phyloP scores from a whole-genome alignment of 2,797 vertebrate genomes.

The Mus spretus region DNA sequence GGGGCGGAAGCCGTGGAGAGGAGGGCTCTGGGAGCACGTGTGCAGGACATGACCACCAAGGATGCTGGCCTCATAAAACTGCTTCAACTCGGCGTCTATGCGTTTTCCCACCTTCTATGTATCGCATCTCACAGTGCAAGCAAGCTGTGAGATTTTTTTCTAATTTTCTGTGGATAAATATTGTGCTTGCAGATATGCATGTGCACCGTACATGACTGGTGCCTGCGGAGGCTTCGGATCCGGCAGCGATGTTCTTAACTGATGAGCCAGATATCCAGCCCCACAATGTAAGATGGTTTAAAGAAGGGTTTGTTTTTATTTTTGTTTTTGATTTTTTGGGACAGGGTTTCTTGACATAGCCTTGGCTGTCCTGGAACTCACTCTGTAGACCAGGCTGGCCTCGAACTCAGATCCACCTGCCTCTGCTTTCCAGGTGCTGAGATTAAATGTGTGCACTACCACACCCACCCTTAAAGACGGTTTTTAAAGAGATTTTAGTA shows the following conservation, averaged over 20 bases:
- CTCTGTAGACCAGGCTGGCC: not conserved
- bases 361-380: not conserved
- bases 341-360: not conserved
- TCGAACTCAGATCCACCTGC: not conserved
- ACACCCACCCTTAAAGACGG: not conserved
- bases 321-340: not conserved
- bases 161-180: not conserved
- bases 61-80: not conserved
- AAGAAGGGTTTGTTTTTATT: not conserved
- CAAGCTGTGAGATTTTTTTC: not conserved
- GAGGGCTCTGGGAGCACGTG: rapidly evolving
- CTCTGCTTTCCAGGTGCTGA: not conserved
- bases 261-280: not conserved
- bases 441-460: not conserved
- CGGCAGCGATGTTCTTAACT: no score
- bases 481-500: not conserved
- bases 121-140: not conserved
- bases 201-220: not conserved
- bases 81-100: not conserved
- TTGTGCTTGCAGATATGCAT: not conserved
- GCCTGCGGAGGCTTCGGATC: not conserved
- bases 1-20: no score
- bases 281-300: not conserved
- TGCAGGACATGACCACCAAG: not conserved
- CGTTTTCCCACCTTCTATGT: not conserved